A percentile compares a stretch with the other conserved stretches of the same genome.
Conservation (phyloP, 2,113 vertebrate species). For the Epinephelus lanceolatus region DNA sequence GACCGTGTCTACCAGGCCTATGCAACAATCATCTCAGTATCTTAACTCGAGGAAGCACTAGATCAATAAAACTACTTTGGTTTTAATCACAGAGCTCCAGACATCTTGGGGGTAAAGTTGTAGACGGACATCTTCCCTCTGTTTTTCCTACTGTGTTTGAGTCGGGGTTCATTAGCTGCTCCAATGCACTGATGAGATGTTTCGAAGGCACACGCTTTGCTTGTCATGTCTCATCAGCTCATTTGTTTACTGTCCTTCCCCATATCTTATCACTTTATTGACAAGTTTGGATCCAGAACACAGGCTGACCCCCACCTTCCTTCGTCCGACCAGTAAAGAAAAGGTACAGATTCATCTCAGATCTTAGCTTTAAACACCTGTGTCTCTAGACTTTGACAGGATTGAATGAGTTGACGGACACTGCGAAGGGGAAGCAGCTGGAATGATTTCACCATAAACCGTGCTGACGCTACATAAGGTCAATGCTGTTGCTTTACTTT, state of each 20-base stretch:
- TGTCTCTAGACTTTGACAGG: constrained; percentile 33
- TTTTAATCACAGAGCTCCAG: constrained; percentile 44
- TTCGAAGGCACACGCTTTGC: constrained; percentile 38
- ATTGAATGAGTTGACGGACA: constrained; percentile 12
- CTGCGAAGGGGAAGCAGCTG: constrained; percentile 42
- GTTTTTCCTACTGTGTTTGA: constrained; percentile 7
- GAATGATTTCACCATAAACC: constrained; percentile 36
- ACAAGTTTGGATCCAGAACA: constrained; percentile 27
- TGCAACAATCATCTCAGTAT: constrained; percentile 67
- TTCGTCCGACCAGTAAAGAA: constrained; percentile 15
- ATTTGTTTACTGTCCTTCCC: neutral
- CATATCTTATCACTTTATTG: constrained; percentile 48
- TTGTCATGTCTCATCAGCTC: constrained; percentile 25
- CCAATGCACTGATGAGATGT: constrained; percentile 8
- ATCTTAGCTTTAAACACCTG: constrained; percentile 69
- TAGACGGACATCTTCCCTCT: neutral
- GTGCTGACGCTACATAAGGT: constrained; percentile 61
- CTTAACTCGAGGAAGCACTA: constrained; percentile 28
- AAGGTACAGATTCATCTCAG: constrained; percentile 65
- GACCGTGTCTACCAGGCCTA: constrained; percentile 60
- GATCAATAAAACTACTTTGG: constrained; percentile 18
- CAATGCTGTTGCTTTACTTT: constrained; percentile 60
- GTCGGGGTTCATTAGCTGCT: neutral
- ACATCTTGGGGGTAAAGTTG: constrained; percentile 13
- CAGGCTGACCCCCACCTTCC: neutral